A percentile compares a stretch with the other conserved stretches of the same genome.
phyloP scores from a whole-genome alignment of 2,113 vertebrate species.

The Leucopternis melanops region DNA sequence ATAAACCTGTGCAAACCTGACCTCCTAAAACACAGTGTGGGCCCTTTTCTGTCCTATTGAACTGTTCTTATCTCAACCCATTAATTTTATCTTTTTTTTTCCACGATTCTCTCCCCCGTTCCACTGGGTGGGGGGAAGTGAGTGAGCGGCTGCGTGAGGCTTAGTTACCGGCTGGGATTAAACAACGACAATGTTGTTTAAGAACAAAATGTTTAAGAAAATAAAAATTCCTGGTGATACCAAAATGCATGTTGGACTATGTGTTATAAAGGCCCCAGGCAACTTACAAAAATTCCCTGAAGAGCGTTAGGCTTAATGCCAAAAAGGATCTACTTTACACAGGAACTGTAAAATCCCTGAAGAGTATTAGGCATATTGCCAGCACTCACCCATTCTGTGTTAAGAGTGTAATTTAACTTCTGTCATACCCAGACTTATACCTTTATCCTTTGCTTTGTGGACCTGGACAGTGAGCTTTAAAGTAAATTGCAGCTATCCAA shows the following conservation, averaged over 20 bases:
- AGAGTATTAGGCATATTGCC: slow-evolving; percentile 2
- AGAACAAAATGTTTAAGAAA: slow-evolving; percentile 2
- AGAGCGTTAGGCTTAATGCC: background rate
- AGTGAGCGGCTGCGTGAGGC: no score
- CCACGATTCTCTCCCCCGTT: no score
- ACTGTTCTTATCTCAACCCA: no score
- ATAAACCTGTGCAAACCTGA: background rate
- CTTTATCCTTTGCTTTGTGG: background rate
- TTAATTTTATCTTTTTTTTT: no score
- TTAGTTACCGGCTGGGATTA: no score
- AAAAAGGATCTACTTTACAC: background rate
- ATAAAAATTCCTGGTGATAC: background rate
- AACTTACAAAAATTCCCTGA: background rate
- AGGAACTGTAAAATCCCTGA: slow-evolving; percentile 3
- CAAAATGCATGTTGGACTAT: background rate
- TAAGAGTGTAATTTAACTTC: slow-evolving; percentile 20
- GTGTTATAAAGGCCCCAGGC: background rate
- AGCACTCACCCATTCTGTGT: background rate
- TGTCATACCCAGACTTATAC: background rate
- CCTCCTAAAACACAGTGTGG: background rate
- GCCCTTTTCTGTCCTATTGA: no score
- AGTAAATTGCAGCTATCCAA: background rate
- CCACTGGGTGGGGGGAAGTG: no score
- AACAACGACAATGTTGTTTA: background rate
- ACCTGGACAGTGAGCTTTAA: background rate